Conservation (phyloP, 2,888 invertebrate genomes). For the Ectemnius cavifrons region DNA sequence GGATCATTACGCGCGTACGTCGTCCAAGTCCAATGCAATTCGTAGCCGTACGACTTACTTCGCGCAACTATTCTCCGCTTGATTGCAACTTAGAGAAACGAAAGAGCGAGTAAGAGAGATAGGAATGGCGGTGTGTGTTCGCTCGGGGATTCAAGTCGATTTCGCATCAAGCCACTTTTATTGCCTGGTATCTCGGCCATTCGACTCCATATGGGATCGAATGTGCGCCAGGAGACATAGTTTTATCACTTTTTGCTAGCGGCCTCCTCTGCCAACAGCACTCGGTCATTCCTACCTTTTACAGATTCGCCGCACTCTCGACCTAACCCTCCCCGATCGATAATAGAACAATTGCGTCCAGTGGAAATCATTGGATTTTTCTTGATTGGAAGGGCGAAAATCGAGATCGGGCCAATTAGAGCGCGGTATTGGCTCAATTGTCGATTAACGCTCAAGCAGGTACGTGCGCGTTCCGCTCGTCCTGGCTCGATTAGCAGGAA, state of each 20-base stretch:
- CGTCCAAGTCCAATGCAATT: conserved; percentile 42
- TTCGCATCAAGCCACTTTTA: conserved; percentile 11
- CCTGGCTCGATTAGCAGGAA: not conserved
- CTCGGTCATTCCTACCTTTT: too few relatives aligned
- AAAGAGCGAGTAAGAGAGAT: not conserved
- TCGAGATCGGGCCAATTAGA: too few relatives aligned
- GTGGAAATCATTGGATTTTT: too few relatives aligned
- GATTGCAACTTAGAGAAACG: conserved; percentile 13
- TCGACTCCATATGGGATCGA: not conserved
- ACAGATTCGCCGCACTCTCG: too few relatives aligned
- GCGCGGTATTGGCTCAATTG: not conserved
- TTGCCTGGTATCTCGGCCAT: conserved; percentile 12
- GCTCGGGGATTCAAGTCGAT: conserved; percentile 5
- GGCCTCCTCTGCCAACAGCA: too few relatives aligned
- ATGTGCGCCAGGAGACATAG: not conserved
- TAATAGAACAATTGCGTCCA: too few relatives aligned
- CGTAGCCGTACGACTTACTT: conserved; percentile 52
- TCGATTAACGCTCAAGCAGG: conserved; percentile 1
- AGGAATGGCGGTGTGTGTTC: not conserved
- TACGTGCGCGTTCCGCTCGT: not conserved
- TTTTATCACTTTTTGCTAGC: not conserved
- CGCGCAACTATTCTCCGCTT: conserved; percentile 31
- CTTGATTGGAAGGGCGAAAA: too few relatives aligned
- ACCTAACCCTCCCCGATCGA: too few relatives aligned
- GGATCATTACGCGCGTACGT: conserved; percentile 48